Evolutionary conservation across 2,797 vertebrate species (phyloP), one percentile per base, ranked within the genome.

Genomic region (Apodemus agrarius): DNA sequence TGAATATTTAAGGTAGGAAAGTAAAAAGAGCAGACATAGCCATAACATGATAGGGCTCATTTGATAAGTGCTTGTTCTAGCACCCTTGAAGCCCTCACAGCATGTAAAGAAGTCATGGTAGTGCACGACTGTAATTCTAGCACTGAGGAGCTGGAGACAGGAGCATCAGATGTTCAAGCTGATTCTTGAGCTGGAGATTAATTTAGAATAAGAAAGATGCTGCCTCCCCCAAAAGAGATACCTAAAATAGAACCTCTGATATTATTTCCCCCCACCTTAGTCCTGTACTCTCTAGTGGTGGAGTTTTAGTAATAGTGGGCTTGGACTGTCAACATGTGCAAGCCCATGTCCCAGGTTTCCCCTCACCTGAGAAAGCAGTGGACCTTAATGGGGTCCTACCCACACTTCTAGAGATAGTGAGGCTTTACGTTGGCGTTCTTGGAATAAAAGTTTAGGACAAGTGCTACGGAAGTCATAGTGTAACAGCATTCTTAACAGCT

Each of bases 401-500:
- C 24, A 13, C n/a, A 57, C n/a, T 89, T 79, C 52, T 59, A 37
- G 67, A 78, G 72, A 19, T 49, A 89, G 8, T 82, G 31, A 88
- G 13, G 22, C 59, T 93, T 67, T 29, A 69, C 16, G 1, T 74
- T 31, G 21, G 16, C 89, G 21, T 69, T 57, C 34, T 95, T 87
- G 88, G 63, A 79, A 61, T 61, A 61, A 72, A 81, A 80, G 59
- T 49, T 89, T 89, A 89, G 89, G 85, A 84, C 89, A 89, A 91
- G n/a, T 90, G 81, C 40, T 65, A 24, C 72, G 63, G 57, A 75
- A 22, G 12, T 93, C 72, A 81, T 88, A 81, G 19, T 87, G 0
- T 91, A 19, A 84, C 65, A 46, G 79, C 61, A 46, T 91, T 85
- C 82, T 85, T 96, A 92, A 80, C 82, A 89, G 54, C 90, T 75